Base-by-base conservation (phyloP, 2,888 invertebrate genomes). In the Trachelus iudaicus region DNA sequence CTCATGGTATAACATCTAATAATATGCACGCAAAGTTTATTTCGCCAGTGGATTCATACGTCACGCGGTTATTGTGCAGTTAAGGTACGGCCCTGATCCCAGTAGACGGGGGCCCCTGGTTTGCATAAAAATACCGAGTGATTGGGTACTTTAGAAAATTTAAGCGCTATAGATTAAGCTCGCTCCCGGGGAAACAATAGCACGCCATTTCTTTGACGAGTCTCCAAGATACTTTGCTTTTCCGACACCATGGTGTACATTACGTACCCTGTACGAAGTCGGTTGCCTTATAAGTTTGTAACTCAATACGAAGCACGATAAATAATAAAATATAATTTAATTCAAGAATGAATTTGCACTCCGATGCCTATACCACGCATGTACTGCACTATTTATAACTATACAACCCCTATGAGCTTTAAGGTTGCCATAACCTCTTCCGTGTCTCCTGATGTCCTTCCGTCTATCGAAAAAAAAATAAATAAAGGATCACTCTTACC, bases 141-240 rank as follows among this genome's bases (percentile, higher is more conserved):
- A 90, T 90, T 89, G 90, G 89, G 85, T 87, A 90, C 90, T 89
- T 90, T 90, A 89, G 88, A 91, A 90, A 91, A 90, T 90, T 90
- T 90, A 89, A 87, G 82, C 83, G 85, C 89, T 89, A 90, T 90
- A 89, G 89, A 90, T 90, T 89, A 87, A 85, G 78, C 69, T 31
- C 71, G 71, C 34, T 33, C 13, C 12, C 71, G 71, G 71, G 86
- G 87, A 88, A 89, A 90, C 89, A 89, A 89, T 88, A 85, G 33
- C 73, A 35, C 9, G n/a, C 56, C 34, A 71, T 71, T 71, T 71
- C 71, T 33, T 71, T 34, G 74, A 33, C 74, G 33, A 69, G 68
- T 13, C 75, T 68, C 33, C 35, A 31, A 34, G 75, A 30, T 31
- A 34, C 37, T 56, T 56, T 56, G 56, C 56, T 56, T 56, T 56